Evolutionary conservation across 2,113 vertebrate genomes (phyloP), one percentile per base, ranked within the genome.

Genomic region (Phodopus roborovskii): DNA sequence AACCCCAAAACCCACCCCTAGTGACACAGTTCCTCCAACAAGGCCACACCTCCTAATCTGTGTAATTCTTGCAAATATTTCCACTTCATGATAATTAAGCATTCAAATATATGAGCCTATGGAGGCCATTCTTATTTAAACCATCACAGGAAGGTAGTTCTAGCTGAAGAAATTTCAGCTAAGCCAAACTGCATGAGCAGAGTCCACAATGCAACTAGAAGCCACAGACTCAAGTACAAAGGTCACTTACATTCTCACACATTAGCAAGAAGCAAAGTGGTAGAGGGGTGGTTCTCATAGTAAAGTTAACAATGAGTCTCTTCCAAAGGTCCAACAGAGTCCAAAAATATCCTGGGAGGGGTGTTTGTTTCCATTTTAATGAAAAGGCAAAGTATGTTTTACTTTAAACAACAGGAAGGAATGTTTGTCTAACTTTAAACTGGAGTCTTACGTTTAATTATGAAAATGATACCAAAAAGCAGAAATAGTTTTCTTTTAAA

Each of bases 401-500:
- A n/a, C 39, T 95, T 88, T 91, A 95, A 91, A 90, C 62, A 95
- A 92, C 36, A 93, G 58, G 16, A 85, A 83, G 92, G 91, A 94
- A 56, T 22, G 58, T 71, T 91, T 92, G 20, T 78, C 53, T 90
- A 28, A 58, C 30, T 96, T 78, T 90, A 92, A 96, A 88, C n/a
- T 87, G 48, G 75, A 96, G 28, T 22, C 74, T 16, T 66, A 36
- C 74, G 39, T 87, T 91, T 92, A 92, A 82, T 75, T 95, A 28
- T 94, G 56, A 95, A 97, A 91, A 78, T 88, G 88, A 68, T 4
- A 12, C 92, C 36, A 48, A 92, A 94, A 89, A 74, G 20, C 9
- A 2, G 95, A 48, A 71, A 74, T n/a, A 68, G 62, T 26, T 50
- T 50, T 71, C 20, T 26, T 86, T 71, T 58, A n/a, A 70, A 62